Evolutionary conservation across 2,113 vertebrate species (phyloP).

Genomic region (Oceanites oceanicus): DNA sequence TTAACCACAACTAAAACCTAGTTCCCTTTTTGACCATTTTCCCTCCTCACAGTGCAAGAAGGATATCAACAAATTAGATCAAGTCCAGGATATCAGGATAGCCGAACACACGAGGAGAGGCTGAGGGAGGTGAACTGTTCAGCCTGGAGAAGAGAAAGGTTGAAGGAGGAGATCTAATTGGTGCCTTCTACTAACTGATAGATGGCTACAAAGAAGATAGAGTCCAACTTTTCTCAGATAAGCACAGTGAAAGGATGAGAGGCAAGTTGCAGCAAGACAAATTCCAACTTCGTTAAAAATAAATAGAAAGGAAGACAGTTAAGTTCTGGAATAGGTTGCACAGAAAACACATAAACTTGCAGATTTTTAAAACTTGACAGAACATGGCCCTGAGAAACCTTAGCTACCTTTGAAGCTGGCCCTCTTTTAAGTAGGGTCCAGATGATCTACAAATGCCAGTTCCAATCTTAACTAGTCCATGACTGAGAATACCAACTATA

Average conservation of each 20-base stretch:
- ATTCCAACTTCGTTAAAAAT: neutral
- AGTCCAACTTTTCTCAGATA: neutral
- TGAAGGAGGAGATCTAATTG: neutral
- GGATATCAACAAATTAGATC: neutral
- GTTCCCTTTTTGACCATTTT: neutral
- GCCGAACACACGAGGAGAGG: neutral
- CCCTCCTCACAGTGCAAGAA: neutral
- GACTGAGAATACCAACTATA: neutral
- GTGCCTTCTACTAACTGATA: neutral
- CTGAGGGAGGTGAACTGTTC: neutral
- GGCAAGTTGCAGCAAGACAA: neutral
- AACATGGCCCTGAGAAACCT: constrained; percentile 10
- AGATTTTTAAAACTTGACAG: constrained; percentile 26
- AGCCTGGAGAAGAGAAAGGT: neutral
- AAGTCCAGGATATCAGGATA: neutral
- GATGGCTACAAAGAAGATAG: neutral
- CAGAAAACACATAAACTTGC: neutral
- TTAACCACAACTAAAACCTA: neutral
- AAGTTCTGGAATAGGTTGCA: neutral
- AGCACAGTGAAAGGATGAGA: neutral
- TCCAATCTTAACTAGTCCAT: neutral
- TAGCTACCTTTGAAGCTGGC: neutral
- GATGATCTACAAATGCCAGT: constrained; percentile 15
- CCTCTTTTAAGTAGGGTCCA: neutral
- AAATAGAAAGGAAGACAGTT: neutral